These are phyloP conservation scores for Paracanthobrama guichenoti DNA, from an alignment of 2,113 vertebrate species.

Conservation along the genomic window DNA sequence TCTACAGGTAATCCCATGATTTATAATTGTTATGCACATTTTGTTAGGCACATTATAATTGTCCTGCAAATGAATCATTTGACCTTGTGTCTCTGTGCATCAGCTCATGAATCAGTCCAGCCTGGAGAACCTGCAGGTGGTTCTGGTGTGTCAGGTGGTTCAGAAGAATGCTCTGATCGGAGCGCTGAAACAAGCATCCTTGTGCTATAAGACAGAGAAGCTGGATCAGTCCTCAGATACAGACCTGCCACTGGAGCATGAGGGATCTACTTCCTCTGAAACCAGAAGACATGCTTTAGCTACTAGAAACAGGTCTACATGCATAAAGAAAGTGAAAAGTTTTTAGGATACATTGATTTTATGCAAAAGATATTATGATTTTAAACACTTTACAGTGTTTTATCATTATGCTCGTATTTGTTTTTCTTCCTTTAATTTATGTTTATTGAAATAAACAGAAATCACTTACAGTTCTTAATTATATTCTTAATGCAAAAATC, in stretches of 20 bases:
- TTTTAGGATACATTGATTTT: neutral
- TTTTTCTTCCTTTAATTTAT: neutral
- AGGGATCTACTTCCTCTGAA: neutral
- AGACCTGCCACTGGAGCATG: neutral
- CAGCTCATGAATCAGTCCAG: conserved; percentile 73
- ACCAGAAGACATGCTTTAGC: neutral
- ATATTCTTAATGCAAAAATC: neutral
- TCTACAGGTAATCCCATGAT: conserved; percentile 65
- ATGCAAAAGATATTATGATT: neutral
- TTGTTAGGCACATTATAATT: neutral
- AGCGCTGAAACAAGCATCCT: conserved; percentile 70
- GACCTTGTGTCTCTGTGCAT: conserved; percentile 2
- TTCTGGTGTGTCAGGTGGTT: conserved; percentile 73
- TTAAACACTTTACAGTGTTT: neutral
- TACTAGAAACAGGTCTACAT: conserved; percentile 26
- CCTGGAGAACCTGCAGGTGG: conserved; percentile 76
- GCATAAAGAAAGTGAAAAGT: neutral
- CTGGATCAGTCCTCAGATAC: conserved; percentile 39
- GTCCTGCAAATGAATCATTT: neutral
- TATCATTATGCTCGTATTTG: neutral
- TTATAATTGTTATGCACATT: neutral
- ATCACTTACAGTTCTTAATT: neutral
- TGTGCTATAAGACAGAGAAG: conserved; percentile 64
- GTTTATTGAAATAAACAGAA: neutral
- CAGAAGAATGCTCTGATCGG: conserved; percentile 79